A percentile compares a stretch with the other conserved stretches of the same genome.
Conservation (phyloP, 2,113 vertebrate species). For the Gallinago media region DNA sequence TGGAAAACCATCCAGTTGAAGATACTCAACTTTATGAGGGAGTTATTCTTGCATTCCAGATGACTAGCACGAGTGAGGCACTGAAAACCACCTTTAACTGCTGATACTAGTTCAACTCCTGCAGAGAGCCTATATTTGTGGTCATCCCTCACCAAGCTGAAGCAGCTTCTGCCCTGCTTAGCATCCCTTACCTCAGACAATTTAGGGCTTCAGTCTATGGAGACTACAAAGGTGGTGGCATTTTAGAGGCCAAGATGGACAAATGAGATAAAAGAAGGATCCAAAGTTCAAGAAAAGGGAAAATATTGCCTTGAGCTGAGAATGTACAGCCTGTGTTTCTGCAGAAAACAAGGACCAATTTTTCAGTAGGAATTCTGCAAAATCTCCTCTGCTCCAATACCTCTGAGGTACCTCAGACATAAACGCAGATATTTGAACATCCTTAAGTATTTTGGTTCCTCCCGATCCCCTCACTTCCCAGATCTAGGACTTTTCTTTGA, state of each 20-base stretch:
- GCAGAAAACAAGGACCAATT: neutral
- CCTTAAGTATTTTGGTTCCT: neutral
- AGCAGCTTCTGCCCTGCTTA: neutral
- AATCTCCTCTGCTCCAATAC: neutral
- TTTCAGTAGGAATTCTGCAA: neutral
- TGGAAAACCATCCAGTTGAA: neutral
- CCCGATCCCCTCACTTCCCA: neutral
- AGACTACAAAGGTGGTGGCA: neutral
- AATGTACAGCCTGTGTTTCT: accelerated
- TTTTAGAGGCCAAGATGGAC: neutral
- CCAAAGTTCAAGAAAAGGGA: neutral
- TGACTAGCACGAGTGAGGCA: neutral
- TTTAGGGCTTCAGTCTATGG: neutral
- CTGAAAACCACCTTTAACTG: neutral
- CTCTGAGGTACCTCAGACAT: neutral
- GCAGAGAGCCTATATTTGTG: accelerated
- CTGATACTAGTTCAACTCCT: neutral
- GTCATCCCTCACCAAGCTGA: neutral
- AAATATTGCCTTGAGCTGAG: neutral
- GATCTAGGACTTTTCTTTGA: neutral
- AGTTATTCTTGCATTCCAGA: neutral
- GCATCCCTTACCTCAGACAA: neutral
- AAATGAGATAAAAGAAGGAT: neutral
- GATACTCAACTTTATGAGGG: neutral
- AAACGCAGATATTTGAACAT: neutral